phyloP scores from a whole-genome alignment of 2,113 vertebrate genomes.

The Lontra canadensis region DNA sequence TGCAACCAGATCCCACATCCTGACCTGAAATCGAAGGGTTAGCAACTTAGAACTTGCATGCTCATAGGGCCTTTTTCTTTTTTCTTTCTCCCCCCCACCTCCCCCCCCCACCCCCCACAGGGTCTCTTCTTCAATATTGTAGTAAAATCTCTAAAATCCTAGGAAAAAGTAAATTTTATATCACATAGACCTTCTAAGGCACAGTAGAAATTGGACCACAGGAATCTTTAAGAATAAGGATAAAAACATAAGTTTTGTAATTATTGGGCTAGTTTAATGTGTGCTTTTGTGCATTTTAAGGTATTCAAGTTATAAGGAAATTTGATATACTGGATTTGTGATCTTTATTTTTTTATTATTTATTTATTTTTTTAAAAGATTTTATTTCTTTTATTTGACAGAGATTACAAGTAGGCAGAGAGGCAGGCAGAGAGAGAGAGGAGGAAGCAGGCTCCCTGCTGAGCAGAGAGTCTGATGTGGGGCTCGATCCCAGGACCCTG shows the following conservation, averaged over 20 bases:
- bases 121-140: not conserved
- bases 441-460: too few species aligned
- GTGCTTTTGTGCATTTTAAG: not conserved
- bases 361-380: too few species aligned
- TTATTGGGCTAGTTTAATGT: not conserved
- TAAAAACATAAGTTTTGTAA: not conserved
- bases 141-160: not conserved
- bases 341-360: not conserved
- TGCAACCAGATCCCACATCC: not conserved
- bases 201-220: not conserved
- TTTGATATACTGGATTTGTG: not conserved
- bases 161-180: not conserved
- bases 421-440: too few species aligned
- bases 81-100: not conserved
- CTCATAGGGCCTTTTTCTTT: not conserved
- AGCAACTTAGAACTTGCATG: not conserved
- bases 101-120: rapidly evolving
- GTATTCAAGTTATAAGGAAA: not conserved
- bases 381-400: too few species aligned
- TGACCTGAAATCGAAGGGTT: not conserved
- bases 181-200: not conserved
- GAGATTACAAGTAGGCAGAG: too few species aligned
- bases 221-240: not conserved
- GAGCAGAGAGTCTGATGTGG: too few species aligned
- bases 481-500: too few species aligned